These are phyloP conservation scores for Sebastes baramenuke DNA, from an alignment of 2,797 vertebrate species.

Conservation along the genomic window DNA sequence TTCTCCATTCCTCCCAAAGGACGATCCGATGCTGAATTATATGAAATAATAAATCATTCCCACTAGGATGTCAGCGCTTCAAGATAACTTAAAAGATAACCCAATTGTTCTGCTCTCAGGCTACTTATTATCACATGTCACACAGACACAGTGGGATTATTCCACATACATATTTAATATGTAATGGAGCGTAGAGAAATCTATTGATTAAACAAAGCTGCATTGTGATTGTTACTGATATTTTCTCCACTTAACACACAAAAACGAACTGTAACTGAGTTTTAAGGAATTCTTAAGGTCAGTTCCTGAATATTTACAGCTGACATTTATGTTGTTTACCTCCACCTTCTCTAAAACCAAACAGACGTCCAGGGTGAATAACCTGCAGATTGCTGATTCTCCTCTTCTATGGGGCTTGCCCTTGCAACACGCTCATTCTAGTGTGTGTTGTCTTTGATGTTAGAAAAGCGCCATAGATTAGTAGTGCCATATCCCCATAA, in stretches of 20 bases:
- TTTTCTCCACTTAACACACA: background rate
- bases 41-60: constrained; percentile 28
- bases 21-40: constrained; percentile 1
- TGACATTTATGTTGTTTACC: background rate
- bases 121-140: constrained; percentile 27
- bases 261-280: background rate
- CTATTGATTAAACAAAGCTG: background rate
- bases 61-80: constrained; percentile 6
- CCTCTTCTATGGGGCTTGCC: background rate
- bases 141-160: constrained; percentile 4
- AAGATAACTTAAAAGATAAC: constrained; percentile 25
- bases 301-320: background rate
- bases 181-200: background rate
- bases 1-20: background rate
- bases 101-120: constrained; percentile 5
- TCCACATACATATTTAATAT: constrained; percentile 18
- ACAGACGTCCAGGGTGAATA: background rate
- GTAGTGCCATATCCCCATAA: background rate
- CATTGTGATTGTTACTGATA: background rate
- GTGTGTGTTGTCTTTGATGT: background rate
- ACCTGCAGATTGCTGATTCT: background rate
- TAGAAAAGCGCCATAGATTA: background rate
- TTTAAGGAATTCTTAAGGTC: background rate
- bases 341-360: background rate
- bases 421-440: background rate